Base-by-base conservation (phyloP, 2,113 vertebrate species). In the Trematocara variabile region DNA sequence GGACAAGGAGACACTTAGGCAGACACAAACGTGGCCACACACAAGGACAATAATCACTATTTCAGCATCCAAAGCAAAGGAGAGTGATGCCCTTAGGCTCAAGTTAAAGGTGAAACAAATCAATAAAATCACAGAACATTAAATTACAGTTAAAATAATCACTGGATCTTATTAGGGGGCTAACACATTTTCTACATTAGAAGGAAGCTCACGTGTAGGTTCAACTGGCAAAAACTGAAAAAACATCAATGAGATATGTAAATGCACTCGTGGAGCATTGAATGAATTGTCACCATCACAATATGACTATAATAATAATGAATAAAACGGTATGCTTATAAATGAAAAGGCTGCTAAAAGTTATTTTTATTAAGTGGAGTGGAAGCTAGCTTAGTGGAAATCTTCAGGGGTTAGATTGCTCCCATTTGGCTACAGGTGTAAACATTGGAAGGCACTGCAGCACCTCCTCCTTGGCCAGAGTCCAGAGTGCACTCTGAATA, bases 361-460 rank as follows among this genome's bases (percentile, higher is more conserved):
- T 91, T 88, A 86, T 91, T 28, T 28, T 28, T 28, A 28, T 91
- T 6, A 34, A 5, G 73, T 16, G n/a, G 55, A 86, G 73, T 53
- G 68, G 82, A 90, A 82, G 81, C 53, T 70, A 93, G 77, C 86
- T 70, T 18, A 14, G n/a, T 3, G 14, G 58, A 80, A 82, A 85
- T 91, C 91, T 84, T 90, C 3, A 1, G 80, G 75, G 90, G 80
- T 91, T 92, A 78, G 78, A 77, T 44, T 80, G 86, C 80, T 92
- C 87, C 88, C 86, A 80, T 89, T 91, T 88, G 90, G 52, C 79
- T 79, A 41, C n/a, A 81, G 87, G 63, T 82, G 88, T 88, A 92
- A 93, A 93, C 86, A 92, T 37, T 86, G 83, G 85, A 92, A 83
- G 65, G 79, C 68, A 77, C 30, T 39, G 75, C 84, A 37, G 88